Conservation (phyloP, 2,888 invertebrate species). For the Chesias legatella region DNA sequence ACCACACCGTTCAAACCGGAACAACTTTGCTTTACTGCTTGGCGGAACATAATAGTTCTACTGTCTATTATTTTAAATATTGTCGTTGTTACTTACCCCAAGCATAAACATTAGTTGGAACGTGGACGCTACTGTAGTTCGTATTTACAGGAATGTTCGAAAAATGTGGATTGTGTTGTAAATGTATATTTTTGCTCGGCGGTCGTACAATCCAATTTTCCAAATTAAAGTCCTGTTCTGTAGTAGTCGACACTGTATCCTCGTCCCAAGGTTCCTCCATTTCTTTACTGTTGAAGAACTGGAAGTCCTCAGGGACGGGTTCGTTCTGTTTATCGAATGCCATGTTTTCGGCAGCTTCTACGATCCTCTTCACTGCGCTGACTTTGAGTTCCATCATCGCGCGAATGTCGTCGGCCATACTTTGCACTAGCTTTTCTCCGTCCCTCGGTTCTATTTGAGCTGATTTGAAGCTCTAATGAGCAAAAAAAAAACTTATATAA, state of each 20-base stretch:
- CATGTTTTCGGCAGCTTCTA: conserved; percentile 92
- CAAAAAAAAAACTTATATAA: conserved; percentile 29
- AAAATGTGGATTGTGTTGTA: conserved; percentile 87
- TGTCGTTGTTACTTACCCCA: conserved; percentile 83
- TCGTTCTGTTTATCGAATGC: conserved; percentile 82
- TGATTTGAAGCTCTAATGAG: conserved; percentile 86
- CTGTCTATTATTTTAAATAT: conserved; percentile 14
- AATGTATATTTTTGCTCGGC: conserved; percentile 82
- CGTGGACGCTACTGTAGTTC: conserved; percentile 93
- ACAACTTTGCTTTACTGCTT: no score
- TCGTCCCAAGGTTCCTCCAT: conserved; percentile 81
- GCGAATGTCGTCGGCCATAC: conserved; percentile 91
- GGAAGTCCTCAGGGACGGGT: conserved; percentile 81
- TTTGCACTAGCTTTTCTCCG: conserved; percentile 88
- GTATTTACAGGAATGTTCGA: conserved; percentile 88
- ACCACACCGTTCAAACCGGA: no score
- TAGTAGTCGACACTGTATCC: conserved; percentile 67
- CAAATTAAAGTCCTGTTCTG: conserved; percentile 75
- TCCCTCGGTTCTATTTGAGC: conserved; percentile 87
- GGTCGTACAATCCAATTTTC: conserved; percentile 77
- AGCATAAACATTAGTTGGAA: conserved; percentile 97
- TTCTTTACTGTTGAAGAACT: conserved; percentile 86
- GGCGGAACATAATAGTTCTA: no score
- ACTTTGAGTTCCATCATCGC: conserved; percentile 94
- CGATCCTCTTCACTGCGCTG: conserved; percentile 92